A percentile compares a stretch with the other conserved stretches of the same genome.
phyloP scores from a whole-genome alignment of 35 echinoderm and acorn worm species.

The Heliocidaris tuberculata region DNA sequence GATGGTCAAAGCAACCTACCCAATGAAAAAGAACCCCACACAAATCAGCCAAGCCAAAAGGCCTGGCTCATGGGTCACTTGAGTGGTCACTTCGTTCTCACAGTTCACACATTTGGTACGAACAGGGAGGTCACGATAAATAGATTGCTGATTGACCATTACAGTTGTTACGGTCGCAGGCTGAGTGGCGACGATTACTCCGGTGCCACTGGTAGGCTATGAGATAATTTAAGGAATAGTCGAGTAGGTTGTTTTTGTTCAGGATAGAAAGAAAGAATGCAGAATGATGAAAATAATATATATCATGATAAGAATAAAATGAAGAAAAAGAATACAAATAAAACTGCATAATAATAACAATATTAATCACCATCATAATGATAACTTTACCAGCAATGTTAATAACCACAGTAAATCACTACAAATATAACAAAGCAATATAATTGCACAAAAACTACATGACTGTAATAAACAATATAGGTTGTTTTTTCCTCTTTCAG shows the following conservation, averaged over 20 bases:
- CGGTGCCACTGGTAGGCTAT: background rate
- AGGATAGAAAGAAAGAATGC: too few relatives aligned
- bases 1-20: conserved; percentile 53
- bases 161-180: conserved; percentile 50
- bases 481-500: too few relatives aligned
- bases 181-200: background rate
- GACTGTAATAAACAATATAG: too few relatives aligned
- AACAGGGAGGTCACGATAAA: conserved; percentile 69
- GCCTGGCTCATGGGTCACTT: conserved; percentile 64
- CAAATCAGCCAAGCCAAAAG: conserved; percentile 80
- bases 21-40: conserved; percentile 70
- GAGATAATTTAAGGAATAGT: background rate
- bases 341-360: too few relatives aligned
- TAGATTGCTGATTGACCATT: conserved; percentile 27
- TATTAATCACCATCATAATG: too few relatives aligned
- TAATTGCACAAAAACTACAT: too few relatives aligned
- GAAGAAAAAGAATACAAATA: too few relatives aligned
- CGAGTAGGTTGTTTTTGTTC: background rate
- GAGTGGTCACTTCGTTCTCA: conserved; percentile 68
- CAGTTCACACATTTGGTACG: conserved; percentile 73
- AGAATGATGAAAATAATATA: too few relatives aligned
- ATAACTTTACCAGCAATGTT: too few relatives aligned
- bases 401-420: too few relatives aligned
- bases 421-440: too few relatives aligned
- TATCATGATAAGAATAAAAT: too few relatives aligned